Evolutionary conservation across 2,113 vertebrate genomes (phyloP), one percentile per base, ranked within the genome.

Genomic region (Paramisgurnus dabryanus): DNA sequence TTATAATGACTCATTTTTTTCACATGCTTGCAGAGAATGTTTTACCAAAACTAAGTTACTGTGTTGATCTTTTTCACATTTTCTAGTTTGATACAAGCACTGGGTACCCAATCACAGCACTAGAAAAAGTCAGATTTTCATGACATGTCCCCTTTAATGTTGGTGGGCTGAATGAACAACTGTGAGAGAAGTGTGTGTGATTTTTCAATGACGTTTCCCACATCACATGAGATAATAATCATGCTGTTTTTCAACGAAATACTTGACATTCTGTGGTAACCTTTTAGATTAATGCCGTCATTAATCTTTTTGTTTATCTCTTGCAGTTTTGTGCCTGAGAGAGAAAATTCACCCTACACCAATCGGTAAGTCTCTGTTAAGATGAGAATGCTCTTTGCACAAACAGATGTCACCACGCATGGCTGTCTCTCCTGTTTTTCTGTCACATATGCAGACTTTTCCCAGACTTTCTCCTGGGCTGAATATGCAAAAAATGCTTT

Each of bases 321-420:
- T 73, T 84, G 34, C 66, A 85, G 84, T 60, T 77, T 72, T 50
- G 63, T 66, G 49, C 68, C 57, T 78, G 78, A 65, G 67, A 72
- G 67, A 77, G 41, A 82, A 18, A 10, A 72, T 71, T 82, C 80
- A 40, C 63, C 53, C 67, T 40, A 15, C 67, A 66, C 18, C 66
- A 76, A 60, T 72, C 55, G 72, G 84, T 85, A 72, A 85, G 84
- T 80, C 27, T 79, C 67, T 67, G 15, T 45, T 71, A 34, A 58
- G 43, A 18, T 12, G 40, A 71, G 43, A 22, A 71, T 12, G n/a
- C 8, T 69, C 64, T 39, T 11, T 69, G 70, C 39, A 34, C 43
- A 75, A 57, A 64, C 18, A 63, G 18, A n/a, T 45, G 17, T 63
- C 39, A 60, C n/a, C 40, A 22, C 55, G 22, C 17, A 73, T 41